Evolutionary conservation across 1,140 invertebrate species (phyloP).

Genomic region (Cyrtorhinus lividipennis): DNA sequence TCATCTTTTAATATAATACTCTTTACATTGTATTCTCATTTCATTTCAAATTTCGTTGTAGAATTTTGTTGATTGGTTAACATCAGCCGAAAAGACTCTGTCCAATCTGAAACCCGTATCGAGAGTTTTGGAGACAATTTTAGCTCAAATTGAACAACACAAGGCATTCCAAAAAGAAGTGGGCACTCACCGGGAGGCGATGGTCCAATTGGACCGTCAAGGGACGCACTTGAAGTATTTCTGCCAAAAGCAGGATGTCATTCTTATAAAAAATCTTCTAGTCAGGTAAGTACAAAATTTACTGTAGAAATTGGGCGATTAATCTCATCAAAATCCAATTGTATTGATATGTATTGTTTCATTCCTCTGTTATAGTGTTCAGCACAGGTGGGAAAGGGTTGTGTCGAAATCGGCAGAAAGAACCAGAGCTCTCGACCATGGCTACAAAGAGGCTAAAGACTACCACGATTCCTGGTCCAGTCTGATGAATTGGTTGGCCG

Average conservation of each 20-base stretch:
- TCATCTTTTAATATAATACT: background rate
- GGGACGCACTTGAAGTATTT: slow-evolving; percentile 97
- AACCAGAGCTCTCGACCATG: slow-evolving; percentile 80
- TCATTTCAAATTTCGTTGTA: too few species aligned
- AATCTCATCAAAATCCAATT: too few species aligned
- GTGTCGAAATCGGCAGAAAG: slow-evolving; percentile 91
- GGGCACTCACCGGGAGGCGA: slow-evolving; percentile 80
- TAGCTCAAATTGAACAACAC: slow-evolving; percentile 91
- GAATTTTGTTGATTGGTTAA: slow-evolving; percentile 90
- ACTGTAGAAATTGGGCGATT: too few species aligned
- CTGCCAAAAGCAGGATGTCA: slow-evolving; percentile 98
- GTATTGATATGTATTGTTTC: too few species aligned
- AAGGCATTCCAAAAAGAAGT: slow-evolving; percentile 94
- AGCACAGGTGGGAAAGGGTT: slow-evolving; percentile 94
- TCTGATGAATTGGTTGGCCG: slow-evolving; percentile 76
- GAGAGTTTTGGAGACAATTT: slow-evolving; percentile 77
- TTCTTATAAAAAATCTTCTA: slow-evolving; percentile 93
- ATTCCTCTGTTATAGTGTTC: slow-evolving; percentile 60
- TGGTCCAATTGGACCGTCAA: slow-evolving; percentile 92
- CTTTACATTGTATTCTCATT: background rate
- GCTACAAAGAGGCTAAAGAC: slow-evolving; percentile 90
- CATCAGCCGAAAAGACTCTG: slow-evolving; percentile 80
- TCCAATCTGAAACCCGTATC: slow-evolving; percentile 84
- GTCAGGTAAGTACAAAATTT: slow-evolving; percentile 40
- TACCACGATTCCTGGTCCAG: slow-evolving; percentile 76